Evolutionary conservation across 2,797 vertebrate genomes (phyloP).

Genomic region (Sebastes matsubarae): DNA sequence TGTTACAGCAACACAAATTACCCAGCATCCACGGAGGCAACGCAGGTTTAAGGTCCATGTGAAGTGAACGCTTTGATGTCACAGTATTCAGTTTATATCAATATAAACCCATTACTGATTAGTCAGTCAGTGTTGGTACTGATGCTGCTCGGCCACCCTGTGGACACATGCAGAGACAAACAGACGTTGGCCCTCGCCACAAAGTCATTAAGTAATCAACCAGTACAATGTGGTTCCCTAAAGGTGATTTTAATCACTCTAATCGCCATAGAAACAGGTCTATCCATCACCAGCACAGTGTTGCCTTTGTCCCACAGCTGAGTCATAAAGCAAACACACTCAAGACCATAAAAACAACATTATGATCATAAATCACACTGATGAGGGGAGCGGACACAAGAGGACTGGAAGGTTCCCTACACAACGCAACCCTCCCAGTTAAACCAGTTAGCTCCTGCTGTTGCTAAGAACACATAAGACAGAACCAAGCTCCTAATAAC

Average conservation of each 20-base stretch:
- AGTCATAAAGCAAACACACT: slow-evolving; percentile 49
- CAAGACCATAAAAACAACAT: slow-evolving; percentile 39
- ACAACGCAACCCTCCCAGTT: slow-evolving; percentile 4
- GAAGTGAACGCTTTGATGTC: not conserved
- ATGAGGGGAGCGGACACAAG: not conserved
- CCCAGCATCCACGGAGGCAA: slow-evolving; percentile 23
- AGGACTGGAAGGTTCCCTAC: not conserved
- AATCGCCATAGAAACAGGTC: slow-evolving; percentile 55
- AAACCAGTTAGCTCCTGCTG: slow-evolving; percentile 16
- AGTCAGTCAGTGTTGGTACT: not conserved
- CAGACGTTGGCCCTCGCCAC: not conserved
- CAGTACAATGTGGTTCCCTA: not conserved
- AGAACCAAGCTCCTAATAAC: not conserved
- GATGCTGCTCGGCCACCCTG: not conserved
- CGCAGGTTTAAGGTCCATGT: not conserved
- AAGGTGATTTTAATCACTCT: slow-evolving; percentile 46
- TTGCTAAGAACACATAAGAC: not conserved
- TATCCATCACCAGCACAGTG: slow-evolving; percentile 31
- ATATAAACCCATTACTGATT: not conserved
- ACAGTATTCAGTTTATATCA: not conserved
- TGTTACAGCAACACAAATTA: slow-evolving; percentile 27
- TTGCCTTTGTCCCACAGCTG: slow-evolving; percentile 8
- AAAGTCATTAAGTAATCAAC: slow-evolving; percentile 10
- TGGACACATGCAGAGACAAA: not conserved
- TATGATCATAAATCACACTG: slow-evolving; percentile 32